phyloP scores from a whole-genome alignment of 2,888 invertebrate genomes.

The Sinotaia quadrata region DNA sequence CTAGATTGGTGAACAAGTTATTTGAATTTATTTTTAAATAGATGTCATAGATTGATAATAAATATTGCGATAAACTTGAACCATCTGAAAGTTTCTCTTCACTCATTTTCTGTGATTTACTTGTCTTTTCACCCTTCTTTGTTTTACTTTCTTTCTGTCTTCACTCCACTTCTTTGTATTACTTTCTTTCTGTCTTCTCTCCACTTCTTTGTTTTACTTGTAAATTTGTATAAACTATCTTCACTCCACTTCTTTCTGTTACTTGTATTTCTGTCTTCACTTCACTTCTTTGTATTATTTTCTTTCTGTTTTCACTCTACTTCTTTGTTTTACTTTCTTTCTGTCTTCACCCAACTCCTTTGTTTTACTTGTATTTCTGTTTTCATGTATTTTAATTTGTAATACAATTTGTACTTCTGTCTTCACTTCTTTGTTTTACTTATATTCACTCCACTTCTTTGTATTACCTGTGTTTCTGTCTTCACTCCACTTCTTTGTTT shows the following conservation, averaged over 20 bases:
- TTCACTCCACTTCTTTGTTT: constrained; percentile 3
- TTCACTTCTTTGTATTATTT: neutral
- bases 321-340: neutral
- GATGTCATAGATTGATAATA: no score
- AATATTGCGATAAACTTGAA: no score
- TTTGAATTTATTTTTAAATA: no score
- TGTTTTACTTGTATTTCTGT: no score
- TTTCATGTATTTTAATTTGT: neutral
- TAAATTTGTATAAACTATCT: neutral
- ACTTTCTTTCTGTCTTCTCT: neutral
- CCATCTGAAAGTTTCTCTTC: neutral
- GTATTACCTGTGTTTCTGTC: constrained; percentile 1
- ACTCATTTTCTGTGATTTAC: neutral
- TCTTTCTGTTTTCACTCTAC: neutral
- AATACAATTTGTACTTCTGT: neutral
- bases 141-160: neutral
- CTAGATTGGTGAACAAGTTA: no score
- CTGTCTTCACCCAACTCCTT: no score
- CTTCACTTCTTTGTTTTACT: neutral
- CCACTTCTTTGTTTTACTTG: neutral
- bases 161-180: neutral
- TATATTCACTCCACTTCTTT: neutral
- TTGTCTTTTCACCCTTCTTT: neutral
- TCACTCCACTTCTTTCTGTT: neutral
- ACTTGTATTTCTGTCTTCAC: neutral